A percentile compares a stretch with the other conserved stretches of the same genome.
phyloP scores from a whole-genome alignment of 2,888 invertebrate species.

The Acanthoscelides obtectus region DNA sequence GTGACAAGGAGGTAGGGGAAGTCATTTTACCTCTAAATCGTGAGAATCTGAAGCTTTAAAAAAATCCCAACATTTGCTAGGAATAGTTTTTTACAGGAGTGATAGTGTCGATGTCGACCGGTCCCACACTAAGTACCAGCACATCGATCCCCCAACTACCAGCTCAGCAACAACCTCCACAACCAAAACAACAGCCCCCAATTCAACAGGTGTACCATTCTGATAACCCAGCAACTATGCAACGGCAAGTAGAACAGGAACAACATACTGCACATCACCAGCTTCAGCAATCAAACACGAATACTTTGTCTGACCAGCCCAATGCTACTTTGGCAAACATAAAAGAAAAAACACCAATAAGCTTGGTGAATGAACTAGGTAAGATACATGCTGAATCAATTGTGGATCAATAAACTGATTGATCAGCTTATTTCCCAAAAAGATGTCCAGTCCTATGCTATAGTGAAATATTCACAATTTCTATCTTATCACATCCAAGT shows the following conservation, averaged over 20 bases:
- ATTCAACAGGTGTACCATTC: slow-evolving; percentile 39
- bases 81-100: slow-evolving; percentile 35
- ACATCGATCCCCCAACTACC: slow-evolving; percentile 40
- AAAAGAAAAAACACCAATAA: slow-evolving; percentile 99
- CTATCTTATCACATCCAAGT: no score
- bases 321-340: slow-evolving; percentile 63
- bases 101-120: slow-evolving; percentile 42
- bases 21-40: no score
- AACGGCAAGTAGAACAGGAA: slow-evolving; percentile 29
- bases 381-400: no score
- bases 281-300: slow-evolving; percentile 42
- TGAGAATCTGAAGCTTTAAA: no score
- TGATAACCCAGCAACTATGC: slow-evolving; percentile 30
- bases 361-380: slow-evolving; percentile 89
- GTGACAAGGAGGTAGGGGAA: no score
- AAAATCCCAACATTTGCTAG: no score
- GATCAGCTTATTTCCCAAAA: no score
- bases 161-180: slow-evolving; percentile 24
- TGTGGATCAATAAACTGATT: no score
- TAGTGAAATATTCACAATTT: no score
- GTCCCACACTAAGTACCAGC: slow-evolving; percentile 40
- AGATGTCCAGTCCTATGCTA: no score
- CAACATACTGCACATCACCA: slow-evolving; percentile 28
- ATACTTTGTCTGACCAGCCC: slow-evolving; percentile 45
- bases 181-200: slow-evolving; percentile 34